A percentile compares a stretch with the other conserved stretches of the same genome.
These are phyloP conservation scores for Ammodramus savannarum DNA, from an alignment of 2,113 vertebrate genomes.

Conservation along the genomic window DNA sequence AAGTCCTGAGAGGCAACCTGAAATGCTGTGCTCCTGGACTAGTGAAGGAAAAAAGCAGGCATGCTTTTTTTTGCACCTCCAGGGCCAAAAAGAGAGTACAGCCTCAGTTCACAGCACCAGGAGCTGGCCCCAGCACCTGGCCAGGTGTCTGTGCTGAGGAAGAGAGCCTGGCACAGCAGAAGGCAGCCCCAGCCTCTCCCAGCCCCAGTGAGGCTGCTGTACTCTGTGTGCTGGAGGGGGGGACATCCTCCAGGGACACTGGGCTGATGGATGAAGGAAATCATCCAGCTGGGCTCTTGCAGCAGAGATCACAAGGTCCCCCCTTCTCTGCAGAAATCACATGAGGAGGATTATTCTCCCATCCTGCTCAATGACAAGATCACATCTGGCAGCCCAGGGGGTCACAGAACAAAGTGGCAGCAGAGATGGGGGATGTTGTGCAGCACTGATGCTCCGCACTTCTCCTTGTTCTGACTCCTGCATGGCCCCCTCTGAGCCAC, in stretches of 20 bases:
- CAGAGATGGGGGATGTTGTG: neutral
- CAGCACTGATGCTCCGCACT: neutral
- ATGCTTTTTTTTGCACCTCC: too few species aligned
- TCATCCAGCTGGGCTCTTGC: neutral
- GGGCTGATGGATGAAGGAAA: neutral
- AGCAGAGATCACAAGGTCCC: neutral
- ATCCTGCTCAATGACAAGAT: neutral
- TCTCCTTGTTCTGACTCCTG: neutral
- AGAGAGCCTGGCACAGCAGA: neutral
- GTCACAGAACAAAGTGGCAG: neutral
- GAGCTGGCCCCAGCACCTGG: neutral
- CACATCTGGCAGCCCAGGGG: neutral
- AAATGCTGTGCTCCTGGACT: neutral
- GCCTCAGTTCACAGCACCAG: neutral
- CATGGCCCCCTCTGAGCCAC: accelerated
- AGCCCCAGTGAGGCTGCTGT: accelerated
- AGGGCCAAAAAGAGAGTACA: neutral
- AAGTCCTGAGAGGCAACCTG: neutral
- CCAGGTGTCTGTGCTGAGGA: neutral
- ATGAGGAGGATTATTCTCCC: neutral
- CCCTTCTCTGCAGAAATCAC: neutral
- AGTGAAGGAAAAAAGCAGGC: neutral
- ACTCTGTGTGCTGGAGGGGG: neutral
- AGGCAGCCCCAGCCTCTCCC: neutral
- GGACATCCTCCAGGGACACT: neutral